These are phyloP conservation scores for Yponomeuta sedellus DNA, from an alignment of 2,888 invertebrate species.

Conservation along the genomic window DNA sequence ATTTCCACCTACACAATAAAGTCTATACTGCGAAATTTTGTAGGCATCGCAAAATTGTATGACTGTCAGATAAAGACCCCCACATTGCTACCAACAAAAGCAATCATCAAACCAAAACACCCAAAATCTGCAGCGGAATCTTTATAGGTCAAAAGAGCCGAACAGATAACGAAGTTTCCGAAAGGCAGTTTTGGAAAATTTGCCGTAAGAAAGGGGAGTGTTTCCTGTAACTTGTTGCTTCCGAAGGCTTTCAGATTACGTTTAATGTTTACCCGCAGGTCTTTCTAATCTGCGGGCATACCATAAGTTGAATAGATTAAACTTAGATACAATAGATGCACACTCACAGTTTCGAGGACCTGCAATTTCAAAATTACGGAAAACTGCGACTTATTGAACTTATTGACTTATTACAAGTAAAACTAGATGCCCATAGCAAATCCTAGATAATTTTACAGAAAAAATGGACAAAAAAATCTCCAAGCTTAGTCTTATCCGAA, in stretches of 20 bases:
- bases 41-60: no score
- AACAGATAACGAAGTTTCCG: constrained; percentile 7
- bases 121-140: background rate
- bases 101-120: background rate
- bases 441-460: no score
- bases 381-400: no score
- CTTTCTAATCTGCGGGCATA: constrained; percentile 36
- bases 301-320: background rate
- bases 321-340: no score
- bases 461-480: no score
- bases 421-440: no score
- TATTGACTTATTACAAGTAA: no score
- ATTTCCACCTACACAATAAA: no score
- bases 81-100: background rate
- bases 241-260: constrained; percentile 25
- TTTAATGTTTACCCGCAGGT: constrained; percentile 35
- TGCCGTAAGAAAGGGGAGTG: constrained; percentile 28
- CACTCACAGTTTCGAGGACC: no score
- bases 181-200: constrained; percentile 23
- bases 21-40: no score
- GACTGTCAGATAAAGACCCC: background rate
- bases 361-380: no score
- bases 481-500: no score
- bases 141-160: constrained; percentile 2
- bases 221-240: constrained; percentile 44